Percentiles rank a stretch among this genome's conserved stretches.
These are phyloP conservation scores for Thumatha senex DNA, from an alignment of 2,888 invertebrate species.

Conservation along the genomic window DNA sequence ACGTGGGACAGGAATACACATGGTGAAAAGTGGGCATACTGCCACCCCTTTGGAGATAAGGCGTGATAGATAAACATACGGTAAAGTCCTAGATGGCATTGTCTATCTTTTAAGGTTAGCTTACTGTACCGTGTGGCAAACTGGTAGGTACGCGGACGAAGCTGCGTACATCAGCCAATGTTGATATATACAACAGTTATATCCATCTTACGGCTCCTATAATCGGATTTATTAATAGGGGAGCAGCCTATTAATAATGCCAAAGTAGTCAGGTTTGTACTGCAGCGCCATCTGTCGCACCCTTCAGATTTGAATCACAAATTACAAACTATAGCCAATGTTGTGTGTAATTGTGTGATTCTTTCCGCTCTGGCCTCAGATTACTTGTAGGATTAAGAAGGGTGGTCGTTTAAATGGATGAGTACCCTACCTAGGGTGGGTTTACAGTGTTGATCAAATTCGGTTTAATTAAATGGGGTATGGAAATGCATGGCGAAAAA, in stretches of 20 bases:
- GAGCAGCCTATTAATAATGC: constrained; percentile 31
- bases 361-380: constrained; percentile 22
- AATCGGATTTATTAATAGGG: too few relatives aligned
- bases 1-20: too few relatives aligned
- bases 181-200: too few relatives aligned
- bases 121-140: too few relatives aligned
- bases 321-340: constrained; percentile 45
- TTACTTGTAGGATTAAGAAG: constrained; percentile 26
- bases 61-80: too few relatives aligned
- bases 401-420: constrained; percentile 17
- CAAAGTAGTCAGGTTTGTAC: constrained; percentile 21
- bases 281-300: constrained; percentile 43
- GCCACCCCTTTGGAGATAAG: too few relatives aligned
- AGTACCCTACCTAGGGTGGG: constrained; percentile 7
- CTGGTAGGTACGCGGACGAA: too few relatives aligned
- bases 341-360: constrained; percentile 45
- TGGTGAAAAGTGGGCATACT: too few relatives aligned
- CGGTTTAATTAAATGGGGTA: neutral
- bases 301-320: constrained; percentile 48
- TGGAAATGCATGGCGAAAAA: neutral
- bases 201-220: too few relatives aligned
- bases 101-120: too few relatives aligned
- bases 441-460: constrained; percentile 24
- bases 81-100: too few relatives aligned
- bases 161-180: too few relatives aligned